phyloP scores from a whole-genome alignment of 2,113 vertebrate genomes.

The Ceyx cyanopectus region DNA sequence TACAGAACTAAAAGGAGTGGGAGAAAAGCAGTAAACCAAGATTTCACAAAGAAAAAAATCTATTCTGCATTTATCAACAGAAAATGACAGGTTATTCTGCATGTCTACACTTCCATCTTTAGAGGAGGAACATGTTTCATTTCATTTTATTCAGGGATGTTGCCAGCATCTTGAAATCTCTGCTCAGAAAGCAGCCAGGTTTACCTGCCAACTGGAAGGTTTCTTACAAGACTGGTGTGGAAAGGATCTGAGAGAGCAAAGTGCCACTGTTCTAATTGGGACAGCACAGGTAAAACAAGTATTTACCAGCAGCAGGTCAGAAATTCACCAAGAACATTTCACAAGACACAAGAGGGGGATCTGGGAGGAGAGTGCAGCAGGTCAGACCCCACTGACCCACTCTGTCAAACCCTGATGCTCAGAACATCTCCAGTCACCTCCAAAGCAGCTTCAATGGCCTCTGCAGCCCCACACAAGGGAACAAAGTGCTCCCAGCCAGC shows the following conservation, averaged over 20 bases:
- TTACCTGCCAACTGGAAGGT: not conserved
- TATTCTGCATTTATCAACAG: not conserved
- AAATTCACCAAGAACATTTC: not conserved
- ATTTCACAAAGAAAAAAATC: not conserved
- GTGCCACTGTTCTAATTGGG: not conserved
- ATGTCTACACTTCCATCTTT: not conserved
- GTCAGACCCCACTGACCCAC: not conserved
- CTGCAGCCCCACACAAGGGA: not conserved
- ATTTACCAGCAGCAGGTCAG: not conserved
- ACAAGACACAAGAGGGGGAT: not conserved
- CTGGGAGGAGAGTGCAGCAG: fast-evolving
- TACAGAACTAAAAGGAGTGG: not conserved
- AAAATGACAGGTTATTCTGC: not conserved
- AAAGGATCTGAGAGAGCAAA: not conserved
- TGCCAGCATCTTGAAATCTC: not conserved
- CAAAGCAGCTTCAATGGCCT: not conserved
- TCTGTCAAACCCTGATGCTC: not conserved
- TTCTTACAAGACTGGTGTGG: not conserved
- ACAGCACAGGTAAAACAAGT: not conserved
- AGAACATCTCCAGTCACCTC: not conserved
- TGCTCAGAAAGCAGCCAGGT: not conserved
- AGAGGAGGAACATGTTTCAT: not conserved
- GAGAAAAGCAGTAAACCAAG: not conserved
- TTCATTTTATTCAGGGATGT: not conserved
- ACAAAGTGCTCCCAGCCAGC: not conserved